Evolutionary conservation across 2,888 invertebrate species (phyloP), one percentile per base, ranked within the genome.

Genomic region (Zelleria hepariella): DNA sequence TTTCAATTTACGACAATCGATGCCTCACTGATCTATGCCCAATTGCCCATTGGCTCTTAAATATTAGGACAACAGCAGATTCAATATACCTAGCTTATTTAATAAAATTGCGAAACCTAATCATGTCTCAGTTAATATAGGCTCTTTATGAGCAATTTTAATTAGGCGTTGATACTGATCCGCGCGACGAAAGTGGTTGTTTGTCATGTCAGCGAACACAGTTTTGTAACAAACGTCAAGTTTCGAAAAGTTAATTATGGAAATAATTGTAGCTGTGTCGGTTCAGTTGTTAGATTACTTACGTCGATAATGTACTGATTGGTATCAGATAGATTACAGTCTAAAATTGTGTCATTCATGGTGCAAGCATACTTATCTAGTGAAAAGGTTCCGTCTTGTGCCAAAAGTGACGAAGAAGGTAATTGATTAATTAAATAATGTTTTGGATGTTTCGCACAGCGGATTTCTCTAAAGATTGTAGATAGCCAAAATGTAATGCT

Each of bases 231-330:
- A 8, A 27, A 10, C 32, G 20, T 5, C 32, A 20, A 53, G n/a
- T 77, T 74, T 74, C 73, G 71, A 66, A 75, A 75, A 71, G 66
- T 66, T 70, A 68, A 75, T 75, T 78, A 73, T 68, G 61, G 63
- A 64, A 56, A 15, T 77, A 80, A 79, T 79, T 78, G 75, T 68
- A 63, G 62, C 67, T 57, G 69, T 71, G 72, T 71, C 70, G 68
- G 65, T 74, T 66, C 64, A 69, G 64, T 74, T 68, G 69, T 69
- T 75, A 67, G 78, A 77, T 78, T 67, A 68, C 68, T 73, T 51
- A 21, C 23, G 53, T 3, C n/a, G 53, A 53, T 53, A 55, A 20
- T 27, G 21, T 24, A 6, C 10, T 10, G 55, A 55, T 55, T 32
- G 18, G 24, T 55, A 32, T 55, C 27, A 5, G 20, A n/a, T 55